Evolutionary conservation across 2,888 invertebrate species (phyloP).

Genomic region (Tetrapedia diversipes): DNA sequence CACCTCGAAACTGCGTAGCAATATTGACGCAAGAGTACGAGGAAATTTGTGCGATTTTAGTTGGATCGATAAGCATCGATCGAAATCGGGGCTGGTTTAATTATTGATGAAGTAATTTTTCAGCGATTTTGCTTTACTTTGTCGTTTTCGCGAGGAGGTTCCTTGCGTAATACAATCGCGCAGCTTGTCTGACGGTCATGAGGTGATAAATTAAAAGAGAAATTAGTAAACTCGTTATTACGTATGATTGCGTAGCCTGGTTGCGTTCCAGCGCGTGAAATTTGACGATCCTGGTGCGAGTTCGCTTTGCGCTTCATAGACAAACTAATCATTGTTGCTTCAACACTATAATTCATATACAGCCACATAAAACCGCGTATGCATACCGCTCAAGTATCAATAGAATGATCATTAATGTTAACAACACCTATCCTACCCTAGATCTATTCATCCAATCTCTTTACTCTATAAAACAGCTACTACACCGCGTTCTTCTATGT

Average conservation of each 20-base stretch:
- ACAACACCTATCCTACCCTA: no score
- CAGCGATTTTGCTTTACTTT: neutral
- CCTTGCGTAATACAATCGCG: slow-evolving; percentile 20
- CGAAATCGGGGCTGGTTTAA: neutral
- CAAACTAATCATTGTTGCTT: neutral
- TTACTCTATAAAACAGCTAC: no score
- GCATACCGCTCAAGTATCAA: no score
- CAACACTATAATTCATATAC: neutral
- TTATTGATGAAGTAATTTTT: neutral
- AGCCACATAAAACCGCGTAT: no score
- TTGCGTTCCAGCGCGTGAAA: slow-evolving; percentile 21
- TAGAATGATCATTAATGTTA: no score
- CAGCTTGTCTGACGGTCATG: neutral
- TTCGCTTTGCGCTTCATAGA: neutral
- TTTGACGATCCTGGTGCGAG: slow-evolving; percentile 21
- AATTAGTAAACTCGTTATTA: slow-evolving; percentile 32
- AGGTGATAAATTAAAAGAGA: slow-evolving; percentile 53
- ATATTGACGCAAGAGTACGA: slow-evolving; percentile 5
- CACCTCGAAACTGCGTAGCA: neutral
- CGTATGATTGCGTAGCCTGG: slow-evolving; percentile 23
- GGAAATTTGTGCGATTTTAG: neutral
- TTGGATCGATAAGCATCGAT: slow-evolving; percentile 14
- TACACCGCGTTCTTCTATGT: no score
- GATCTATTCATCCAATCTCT: no score
- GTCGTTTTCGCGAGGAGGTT: neutral